A percentile compares a stretch with the other conserved stretches of the same genome.
These are phyloP conservation scores for Dryadula phaetusa DNA, from an alignment of 2,888 invertebrate genomes.

Conservation along the genomic window DNA sequence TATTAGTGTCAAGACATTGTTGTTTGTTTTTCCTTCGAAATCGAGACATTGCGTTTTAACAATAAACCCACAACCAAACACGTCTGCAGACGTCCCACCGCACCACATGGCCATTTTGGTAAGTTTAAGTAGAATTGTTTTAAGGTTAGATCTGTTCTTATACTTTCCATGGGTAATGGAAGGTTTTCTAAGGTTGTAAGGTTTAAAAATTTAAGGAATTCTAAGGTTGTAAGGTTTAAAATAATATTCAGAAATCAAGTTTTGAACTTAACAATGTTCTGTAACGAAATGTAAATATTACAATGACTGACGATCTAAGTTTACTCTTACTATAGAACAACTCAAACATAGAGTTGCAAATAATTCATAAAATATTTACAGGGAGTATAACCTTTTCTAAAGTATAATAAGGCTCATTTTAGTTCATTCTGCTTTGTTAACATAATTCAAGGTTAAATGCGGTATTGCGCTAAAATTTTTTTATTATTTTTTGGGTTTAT, in stretches of 20 bases:
- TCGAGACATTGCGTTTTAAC: too few species aligned
- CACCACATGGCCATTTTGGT: too few species aligned
- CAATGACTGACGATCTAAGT: slow-evolving; percentile 21
- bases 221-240: neutral
- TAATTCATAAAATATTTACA: slow-evolving; percentile 8
- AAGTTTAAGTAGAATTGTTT: too few species aligned
- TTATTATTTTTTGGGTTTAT: too few species aligned
- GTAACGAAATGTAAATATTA: slow-evolving; percentile 33
- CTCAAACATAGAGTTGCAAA: slow-evolving; percentile 24
- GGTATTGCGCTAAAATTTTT: slow-evolving; percentile 19
- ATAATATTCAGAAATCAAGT: neutral
- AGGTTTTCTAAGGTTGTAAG: too few species aligned
- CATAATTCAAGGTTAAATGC: slow-evolving; percentile 31
- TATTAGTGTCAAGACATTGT: too few species aligned
- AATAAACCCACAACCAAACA: too few species aligned
- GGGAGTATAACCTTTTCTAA: neutral
- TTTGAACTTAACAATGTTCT: slow-evolving; percentile 30
- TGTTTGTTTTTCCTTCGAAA: too few species aligned
- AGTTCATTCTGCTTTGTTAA: neutral
- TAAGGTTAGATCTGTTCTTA: too few species aligned
- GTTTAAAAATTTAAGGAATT: too few species aligned
- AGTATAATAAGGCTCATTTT: slow-evolving; percentile 9
- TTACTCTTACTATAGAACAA: slow-evolving; percentile 26
- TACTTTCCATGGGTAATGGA: too few species aligned
- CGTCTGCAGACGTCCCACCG: too few species aligned